phyloP scores from a whole-genome alignment of 2,888 invertebrate species.

The Lithophane leautieri region DNA sequence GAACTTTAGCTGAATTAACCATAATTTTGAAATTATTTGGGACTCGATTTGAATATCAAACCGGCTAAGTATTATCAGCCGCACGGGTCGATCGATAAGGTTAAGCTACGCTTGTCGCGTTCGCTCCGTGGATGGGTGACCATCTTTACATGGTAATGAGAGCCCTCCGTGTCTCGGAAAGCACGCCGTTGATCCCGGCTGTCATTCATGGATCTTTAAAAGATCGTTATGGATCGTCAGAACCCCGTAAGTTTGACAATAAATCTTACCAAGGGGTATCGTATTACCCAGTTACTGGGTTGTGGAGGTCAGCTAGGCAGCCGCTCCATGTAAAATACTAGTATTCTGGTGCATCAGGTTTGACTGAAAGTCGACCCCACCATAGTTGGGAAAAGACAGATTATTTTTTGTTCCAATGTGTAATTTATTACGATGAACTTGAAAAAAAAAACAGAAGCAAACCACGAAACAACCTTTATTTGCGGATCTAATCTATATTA shows the following conservation, averaged over 20 bases:
- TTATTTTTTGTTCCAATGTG: background rate
- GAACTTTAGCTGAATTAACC: background rate
- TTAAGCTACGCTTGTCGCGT: background rate
- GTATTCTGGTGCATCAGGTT: too few species aligned
- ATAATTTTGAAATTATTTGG: background rate
- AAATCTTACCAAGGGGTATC: background rate
- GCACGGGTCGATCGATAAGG: background rate
- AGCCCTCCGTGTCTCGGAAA: background rate
- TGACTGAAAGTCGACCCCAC: too few species aligned
- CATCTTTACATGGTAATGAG: background rate
- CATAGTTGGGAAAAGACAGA: too few species aligned
- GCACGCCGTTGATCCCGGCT: background rate
- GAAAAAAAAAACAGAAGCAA: background rate
- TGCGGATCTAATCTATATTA: slow-evolving; percentile 14
- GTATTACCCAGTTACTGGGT: background rate
- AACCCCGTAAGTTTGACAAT: background rate
- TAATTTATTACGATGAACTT: slow-evolving; percentile 11
- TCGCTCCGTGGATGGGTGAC: background rate
- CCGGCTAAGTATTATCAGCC: background rate
- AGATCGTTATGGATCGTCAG: background rate
- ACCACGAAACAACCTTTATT: slow-evolving; percentile 19
- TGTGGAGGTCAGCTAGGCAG: too few species aligned
- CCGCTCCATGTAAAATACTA: too few species aligned
- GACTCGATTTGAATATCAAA: background rate
- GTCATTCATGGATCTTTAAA: background rate